Base-by-base conservation (phyloP, 1,140 invertebrate genomes). In the Drosophila guanche region DNA sequence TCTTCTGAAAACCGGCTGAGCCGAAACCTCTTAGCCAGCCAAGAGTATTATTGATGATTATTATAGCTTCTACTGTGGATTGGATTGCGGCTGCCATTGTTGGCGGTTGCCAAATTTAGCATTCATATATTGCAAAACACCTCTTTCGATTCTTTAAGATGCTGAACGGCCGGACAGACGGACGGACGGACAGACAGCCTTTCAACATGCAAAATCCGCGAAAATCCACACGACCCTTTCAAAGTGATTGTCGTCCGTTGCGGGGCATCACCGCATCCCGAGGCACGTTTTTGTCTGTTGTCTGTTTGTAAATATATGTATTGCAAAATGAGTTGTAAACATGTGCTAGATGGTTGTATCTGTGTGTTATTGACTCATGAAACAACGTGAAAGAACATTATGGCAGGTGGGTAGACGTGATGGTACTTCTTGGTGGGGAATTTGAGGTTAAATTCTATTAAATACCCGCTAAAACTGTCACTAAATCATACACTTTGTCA, bases 271-370 rank as follows among this genome's bases (percentile, higher is more conserved):
- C 20, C 41, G 51, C 52, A 56, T 37, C 33, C 29, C 33, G 10
- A 12, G 33, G 52, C 65, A 68, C 65, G 65, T 68, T 68, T 55
- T 81, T 74, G 42, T 33, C 33, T 50, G 16, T 52, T 41, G 33
- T 29, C 7, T 16, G 46, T 66, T 43, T 66, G 3, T 37, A 16
- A 5, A 37, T 37, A 47, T 76, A 66, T n/a, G n/a, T 67, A 81
- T 85, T 85, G 77, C 81, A 80, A 85, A 85, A 85, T 85, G 56
- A 86, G 57, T 65, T 85, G 70, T 66, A 80, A 65, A 51, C 52
- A 59, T 46, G 53, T 75, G 48, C 61, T 25, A 12, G 10, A 37
- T 52, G 25, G 27, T 55, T 23, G 16, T 57, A 43, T 54, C 53
- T 62, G 40, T 61, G 54, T 81, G 63, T 66, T 73, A 83, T 74